Conservation (phyloP, 2,888 invertebrate genomes). For the Anticlea derivata region DNA sequence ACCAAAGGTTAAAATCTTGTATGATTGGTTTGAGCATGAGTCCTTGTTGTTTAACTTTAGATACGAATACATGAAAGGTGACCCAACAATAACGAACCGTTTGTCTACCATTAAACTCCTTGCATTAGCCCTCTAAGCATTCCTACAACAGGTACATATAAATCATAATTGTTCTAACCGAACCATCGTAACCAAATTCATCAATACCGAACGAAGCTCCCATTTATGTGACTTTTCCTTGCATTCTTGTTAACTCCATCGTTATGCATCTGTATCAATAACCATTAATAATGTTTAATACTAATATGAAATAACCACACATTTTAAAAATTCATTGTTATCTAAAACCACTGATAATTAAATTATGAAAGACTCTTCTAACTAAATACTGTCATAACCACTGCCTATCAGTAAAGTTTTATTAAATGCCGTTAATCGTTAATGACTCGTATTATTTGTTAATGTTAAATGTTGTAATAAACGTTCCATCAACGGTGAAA, state of each 20-base stretch:
- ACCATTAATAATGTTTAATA: neutral
- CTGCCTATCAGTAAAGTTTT: conserved; percentile 67
- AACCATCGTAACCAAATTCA: neutral
- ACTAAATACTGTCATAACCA: conserved; percentile 64
- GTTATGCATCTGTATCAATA: conserved; percentile 26
- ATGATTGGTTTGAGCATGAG: conserved; percentile 14
- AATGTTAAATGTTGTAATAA: conserved; percentile 72
- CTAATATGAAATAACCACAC: neutral
- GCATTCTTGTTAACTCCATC: conserved; percentile 10
- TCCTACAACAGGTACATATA: conserved; percentile 13
- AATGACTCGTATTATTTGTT: conserved; percentile 66
- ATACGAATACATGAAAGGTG: conserved; percentile 17
- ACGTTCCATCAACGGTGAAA: conserved; percentile 83
- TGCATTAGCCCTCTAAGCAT: conserved; percentile 30
- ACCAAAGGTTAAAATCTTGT: conserved; percentile 15
- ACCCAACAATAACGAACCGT: conserved; percentile 20
- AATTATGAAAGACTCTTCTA: conserved; percentile 36
- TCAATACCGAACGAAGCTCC: conserved; percentile 8
- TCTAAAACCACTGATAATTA: conserved; percentile 34
- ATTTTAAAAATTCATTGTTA: conserved; percentile 33
- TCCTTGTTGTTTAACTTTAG: conserved; percentile 8
- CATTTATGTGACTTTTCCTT: conserved; percentile 18
- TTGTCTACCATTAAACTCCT: conserved; percentile 27
- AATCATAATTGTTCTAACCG: conserved; percentile 10
- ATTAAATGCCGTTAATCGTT: conserved; percentile 61